Conservation (phyloP, 1,140 invertebrate genomes). For the Lepidurus apus region DNA sequence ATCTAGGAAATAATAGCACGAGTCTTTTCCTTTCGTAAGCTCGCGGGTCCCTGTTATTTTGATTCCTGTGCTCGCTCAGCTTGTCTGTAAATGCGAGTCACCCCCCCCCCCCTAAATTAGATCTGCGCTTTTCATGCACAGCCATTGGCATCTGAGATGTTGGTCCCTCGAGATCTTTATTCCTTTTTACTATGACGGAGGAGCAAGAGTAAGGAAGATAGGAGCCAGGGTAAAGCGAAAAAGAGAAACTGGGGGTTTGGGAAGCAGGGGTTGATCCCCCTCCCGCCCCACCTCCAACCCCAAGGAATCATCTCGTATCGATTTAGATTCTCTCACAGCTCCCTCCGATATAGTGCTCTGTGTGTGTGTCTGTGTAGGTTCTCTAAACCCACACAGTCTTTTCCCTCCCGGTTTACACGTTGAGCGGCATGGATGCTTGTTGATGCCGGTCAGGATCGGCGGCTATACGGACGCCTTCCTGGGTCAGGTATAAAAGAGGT, state of each 20-base stretch:
- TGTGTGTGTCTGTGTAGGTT: too few relatives aligned
- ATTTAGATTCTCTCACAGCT: background rate
- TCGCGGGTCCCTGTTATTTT: background rate
- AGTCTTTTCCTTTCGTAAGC: background rate
- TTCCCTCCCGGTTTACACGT: too few relatives aligned
- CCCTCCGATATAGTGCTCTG: background rate
- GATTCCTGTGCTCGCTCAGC: background rate
- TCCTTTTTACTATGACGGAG: background rate
- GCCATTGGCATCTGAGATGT: constrained; percentile 7
- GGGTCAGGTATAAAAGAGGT: background rate
- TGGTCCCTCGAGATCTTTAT: constrained; percentile 1
- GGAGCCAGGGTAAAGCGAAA: background rate
- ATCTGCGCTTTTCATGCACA: background rate
- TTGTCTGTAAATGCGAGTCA: constrained; percentile 1
- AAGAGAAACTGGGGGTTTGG: background rate
- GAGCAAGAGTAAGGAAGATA: background rate
- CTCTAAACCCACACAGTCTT: too few relatives aligned
- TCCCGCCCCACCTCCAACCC: background rate
- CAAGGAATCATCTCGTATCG: constrained; percentile 13
- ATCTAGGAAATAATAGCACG: background rate
- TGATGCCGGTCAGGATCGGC: constrained; percentile 13
- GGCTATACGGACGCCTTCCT: background rate
- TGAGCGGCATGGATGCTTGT: background rate
- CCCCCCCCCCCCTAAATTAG: background rate
- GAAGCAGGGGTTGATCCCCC: background rate